These are phyloP conservation scores for Progne subis DNA, from an alignment of 2,113 vertebrate genomes.

Conservation along the genomic window DNA sequence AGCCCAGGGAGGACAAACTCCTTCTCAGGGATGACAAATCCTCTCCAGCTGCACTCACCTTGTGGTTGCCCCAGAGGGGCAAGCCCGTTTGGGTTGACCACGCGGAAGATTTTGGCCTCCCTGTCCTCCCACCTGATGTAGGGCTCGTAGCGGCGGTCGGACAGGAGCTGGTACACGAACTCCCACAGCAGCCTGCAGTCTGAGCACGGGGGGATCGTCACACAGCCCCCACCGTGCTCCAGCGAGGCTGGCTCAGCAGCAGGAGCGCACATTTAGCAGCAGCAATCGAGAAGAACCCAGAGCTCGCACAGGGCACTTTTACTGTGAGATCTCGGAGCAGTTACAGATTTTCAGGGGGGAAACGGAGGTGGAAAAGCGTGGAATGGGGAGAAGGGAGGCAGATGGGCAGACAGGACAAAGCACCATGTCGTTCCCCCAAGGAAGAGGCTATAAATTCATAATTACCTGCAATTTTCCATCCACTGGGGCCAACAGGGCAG, in stretches of 20 bases:
- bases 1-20: neutral
- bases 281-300: neutral
- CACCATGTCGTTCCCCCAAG: neutral
- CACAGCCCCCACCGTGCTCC: neutral
- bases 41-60: conserved; percentile 68
- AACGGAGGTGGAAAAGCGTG: neutral
- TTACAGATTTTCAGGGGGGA: neutral
- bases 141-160: conserved; percentile 81
- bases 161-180: conserved; percentile 87
- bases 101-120: conserved; percentile 80
- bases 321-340: neutral
- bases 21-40: neutral
- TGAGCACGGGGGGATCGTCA: neutral
- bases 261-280: fast-evolving
- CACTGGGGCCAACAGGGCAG: neutral
- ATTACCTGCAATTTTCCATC: conserved; percentile 74
- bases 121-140: conserved; percentile 89
- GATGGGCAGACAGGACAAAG: neutral
- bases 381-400: neutral
- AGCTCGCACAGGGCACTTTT: fast-evolving
- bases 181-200: conserved; percentile 91
- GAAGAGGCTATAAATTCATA: neutral
- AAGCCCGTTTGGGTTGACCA: conserved; percentile 86
- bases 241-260: neutral
- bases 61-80: conserved; percentile 95